A percentile compares a stretch with the other conserved stretches of the same genome.
These are phyloP conservation scores for Pachycephus smyrnensis DNA, from an alignment of 2,888 invertebrate species.

Conservation along the genomic window DNA sequence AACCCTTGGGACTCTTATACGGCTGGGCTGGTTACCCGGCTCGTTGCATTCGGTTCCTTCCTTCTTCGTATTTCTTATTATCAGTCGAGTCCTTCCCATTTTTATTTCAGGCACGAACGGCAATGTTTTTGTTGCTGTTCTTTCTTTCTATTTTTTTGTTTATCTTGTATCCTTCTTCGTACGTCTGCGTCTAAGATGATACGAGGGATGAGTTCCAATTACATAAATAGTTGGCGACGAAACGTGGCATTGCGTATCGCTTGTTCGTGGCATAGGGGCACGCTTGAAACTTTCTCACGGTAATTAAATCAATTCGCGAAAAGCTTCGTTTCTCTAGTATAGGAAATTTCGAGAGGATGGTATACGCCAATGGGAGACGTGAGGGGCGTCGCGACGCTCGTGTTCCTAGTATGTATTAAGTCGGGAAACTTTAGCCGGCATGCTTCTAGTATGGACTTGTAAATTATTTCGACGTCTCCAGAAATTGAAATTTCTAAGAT, in stretches of 20 bases:
- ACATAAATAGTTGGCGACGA: background rate
- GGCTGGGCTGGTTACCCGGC: constrained; percentile 10
- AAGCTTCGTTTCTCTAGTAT: background rate
- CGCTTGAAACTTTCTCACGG: background rate
- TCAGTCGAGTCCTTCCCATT: background rate
- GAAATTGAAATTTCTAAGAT: background rate
- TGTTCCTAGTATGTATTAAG: constrained; percentile 29
- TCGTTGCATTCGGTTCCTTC: background rate
- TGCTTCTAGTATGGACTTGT: background rate
- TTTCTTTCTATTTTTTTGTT: background rate
- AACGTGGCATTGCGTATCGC: background rate
- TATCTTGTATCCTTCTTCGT: background rate
- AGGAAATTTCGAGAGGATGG: background rate
- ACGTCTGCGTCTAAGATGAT: background rate
- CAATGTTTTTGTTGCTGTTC: background rate
- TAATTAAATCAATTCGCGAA: constrained; percentile 46
- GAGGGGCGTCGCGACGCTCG: constrained; percentile 16
- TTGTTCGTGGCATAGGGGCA: background rate
- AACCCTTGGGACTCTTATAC: constrained; percentile 8
- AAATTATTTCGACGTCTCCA: constrained; percentile 3
- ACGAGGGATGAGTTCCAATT: background rate
- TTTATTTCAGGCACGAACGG: background rate
- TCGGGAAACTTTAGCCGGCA: background rate
- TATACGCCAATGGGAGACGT: background rate
- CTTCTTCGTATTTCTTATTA: constrained; percentile 6